phyloP scores from a whole-genome alignment of 2,113 vertebrate genomes.

The Ginglymostoma cirratum region DNA sequence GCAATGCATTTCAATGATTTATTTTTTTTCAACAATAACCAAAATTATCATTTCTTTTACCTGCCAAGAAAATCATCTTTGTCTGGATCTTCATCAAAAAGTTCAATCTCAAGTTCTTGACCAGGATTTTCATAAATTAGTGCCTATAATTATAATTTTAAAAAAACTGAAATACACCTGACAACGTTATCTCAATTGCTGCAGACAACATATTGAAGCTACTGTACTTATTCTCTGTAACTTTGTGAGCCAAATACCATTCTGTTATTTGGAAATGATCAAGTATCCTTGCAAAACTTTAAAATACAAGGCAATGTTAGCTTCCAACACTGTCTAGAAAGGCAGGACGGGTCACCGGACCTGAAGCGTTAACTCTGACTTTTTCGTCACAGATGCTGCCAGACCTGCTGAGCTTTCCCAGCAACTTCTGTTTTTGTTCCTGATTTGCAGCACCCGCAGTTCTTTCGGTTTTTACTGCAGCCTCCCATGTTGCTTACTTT shows the following conservation, averaged over 20 bases:
- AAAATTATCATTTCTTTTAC: constrained; percentile 50
- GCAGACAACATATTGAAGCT: neutral
- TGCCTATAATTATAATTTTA: constrained; percentile 54
- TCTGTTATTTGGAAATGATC: neutral
- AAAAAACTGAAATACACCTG: neutral
- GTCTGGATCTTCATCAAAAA: constrained; percentile 92
- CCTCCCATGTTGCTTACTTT: neutral
- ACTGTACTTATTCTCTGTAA: neutral
- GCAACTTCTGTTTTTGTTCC: too few species aligned
- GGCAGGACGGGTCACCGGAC: too few species aligned
- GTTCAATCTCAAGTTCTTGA: constrained; percentile 73
- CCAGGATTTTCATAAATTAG: constrained; percentile 69
- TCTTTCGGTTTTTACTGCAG: too few species aligned
- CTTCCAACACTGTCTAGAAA: neutral
- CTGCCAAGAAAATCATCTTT: constrained; percentile 92
- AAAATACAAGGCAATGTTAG: neutral
- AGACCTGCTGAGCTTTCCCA: too few species aligned
- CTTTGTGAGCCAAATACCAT: neutral
- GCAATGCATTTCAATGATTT: neutral
- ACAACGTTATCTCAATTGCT: neutral
- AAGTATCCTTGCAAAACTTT: neutral
- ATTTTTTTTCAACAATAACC: neutral
- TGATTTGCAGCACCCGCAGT: too few species aligned
- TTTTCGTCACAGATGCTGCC: too few species aligned
- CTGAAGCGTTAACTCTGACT: too few species aligned